These are phyloP conservation scores for Triplophysa rosa DNA, from an alignment of 2,113 vertebrate genomes.

Conservation along the genomic window DNA sequence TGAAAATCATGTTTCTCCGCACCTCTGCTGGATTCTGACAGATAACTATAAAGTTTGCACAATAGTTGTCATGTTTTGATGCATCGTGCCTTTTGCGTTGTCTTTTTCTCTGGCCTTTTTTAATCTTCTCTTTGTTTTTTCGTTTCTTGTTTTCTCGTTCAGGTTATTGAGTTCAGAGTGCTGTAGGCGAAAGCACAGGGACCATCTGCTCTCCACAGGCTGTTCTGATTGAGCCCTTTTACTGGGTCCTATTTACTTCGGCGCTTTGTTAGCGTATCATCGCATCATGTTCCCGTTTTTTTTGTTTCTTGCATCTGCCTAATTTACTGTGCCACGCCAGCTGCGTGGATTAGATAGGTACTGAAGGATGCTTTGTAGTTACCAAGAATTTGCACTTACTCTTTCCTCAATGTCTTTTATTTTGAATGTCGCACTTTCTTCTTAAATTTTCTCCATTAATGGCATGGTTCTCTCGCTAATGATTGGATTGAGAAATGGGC, in stretches of 20 bases:
- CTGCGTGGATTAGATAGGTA: constrained; percentile 36
- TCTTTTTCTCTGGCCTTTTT: constrained; percentile 28
- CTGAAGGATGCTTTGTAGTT: constrained; percentile 22
- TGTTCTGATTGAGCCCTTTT: constrained; percentile 60
- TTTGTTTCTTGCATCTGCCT: constrained; percentile 41
- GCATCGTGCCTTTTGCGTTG: constrained; percentile 6
- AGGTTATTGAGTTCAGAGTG: constrained; percentile 59
- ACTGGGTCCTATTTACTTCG: constrained; percentile 55
- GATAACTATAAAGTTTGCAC: constrained; percentile 14
- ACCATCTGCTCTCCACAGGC: constrained; percentile 74
- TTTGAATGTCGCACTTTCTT: not conserved
- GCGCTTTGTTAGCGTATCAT: constrained; percentile 23
- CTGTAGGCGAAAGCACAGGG: constrained; percentile 67
- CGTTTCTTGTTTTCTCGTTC: constrained; percentile 55
- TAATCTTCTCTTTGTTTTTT: not conserved
- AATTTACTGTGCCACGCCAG: constrained; percentile 33
- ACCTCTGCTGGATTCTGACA: constrained; percentile 5
- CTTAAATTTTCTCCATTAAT: not conserved
- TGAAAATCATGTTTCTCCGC: not conserved
- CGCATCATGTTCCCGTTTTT: constrained; percentile 39
- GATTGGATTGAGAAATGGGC: not conserved
- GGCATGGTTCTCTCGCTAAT: not conserved
- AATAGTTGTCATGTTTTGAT: constrained; percentile 37
- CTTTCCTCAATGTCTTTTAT: not conserved
- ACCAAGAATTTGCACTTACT: constrained; percentile 18